Evolutionary conservation across 2,888 invertebrate species (phyloP).

Genomic region (Fragum fragum): DNA sequence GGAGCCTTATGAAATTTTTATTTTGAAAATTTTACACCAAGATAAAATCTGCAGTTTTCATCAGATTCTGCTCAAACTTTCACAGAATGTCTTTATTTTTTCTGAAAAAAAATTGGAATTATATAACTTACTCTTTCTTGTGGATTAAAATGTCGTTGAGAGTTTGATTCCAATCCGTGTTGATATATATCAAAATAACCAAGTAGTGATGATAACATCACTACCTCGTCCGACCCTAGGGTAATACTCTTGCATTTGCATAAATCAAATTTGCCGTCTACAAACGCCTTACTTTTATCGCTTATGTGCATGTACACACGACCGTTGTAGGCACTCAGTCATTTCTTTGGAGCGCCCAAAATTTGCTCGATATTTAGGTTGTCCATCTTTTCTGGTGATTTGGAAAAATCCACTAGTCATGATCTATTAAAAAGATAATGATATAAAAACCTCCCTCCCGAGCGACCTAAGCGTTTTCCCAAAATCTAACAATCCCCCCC

Average conservation of each 20-base stretch:
- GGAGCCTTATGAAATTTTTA: no score
- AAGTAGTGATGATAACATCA: not conserved
- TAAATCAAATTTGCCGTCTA: conserved; percentile 10
- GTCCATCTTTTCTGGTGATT: not conserved
- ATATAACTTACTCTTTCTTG: no score
- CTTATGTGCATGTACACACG: conserved; percentile 2
- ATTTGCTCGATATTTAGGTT: not conserved
- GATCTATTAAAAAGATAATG: not conserved
- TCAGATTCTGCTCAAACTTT: no score
- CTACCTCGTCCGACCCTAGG: conserved; percentile 8
- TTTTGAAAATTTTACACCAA: no score
- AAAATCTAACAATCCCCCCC: no score
- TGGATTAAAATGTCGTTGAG: no score
- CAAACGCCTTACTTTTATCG: conserved; percentile 15
- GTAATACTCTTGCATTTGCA: conserved; percentile 13
- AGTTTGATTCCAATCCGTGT: not conserved
- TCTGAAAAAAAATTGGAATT: no score
- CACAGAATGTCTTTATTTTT: no score
- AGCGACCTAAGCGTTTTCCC: no score
- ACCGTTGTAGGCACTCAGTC: not conserved
- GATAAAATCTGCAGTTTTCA: no score
- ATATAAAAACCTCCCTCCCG: no score
- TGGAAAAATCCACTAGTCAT: conserved; percentile 14
- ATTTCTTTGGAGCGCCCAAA: conserved; percentile 14
- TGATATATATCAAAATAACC: conserved; percentile 8